A percentile compares a stretch with the other conserved stretches of the same genome.
Evolutionary conservation across 2,797 vertebrate species (phyloP).

Genomic region (Myotis findleyi): DNA sequence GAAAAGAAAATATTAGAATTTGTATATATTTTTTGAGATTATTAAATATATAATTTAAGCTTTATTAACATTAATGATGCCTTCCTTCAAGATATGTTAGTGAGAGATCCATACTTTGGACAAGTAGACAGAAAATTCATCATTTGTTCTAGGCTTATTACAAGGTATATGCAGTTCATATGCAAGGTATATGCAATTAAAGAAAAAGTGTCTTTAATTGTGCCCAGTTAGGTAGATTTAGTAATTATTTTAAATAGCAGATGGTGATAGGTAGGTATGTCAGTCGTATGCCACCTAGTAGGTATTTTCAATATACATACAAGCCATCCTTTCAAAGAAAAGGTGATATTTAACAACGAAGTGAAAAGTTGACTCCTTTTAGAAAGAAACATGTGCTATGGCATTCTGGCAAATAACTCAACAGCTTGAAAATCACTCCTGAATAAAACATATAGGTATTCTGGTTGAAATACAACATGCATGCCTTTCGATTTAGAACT

Average conservation of each 20-base stretch:
- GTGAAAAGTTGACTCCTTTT: background rate
- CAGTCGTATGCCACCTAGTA: background rate
- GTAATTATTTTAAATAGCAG: conserved; percentile 25
- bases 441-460: background rate
- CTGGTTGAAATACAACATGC: background rate
- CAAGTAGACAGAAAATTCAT: background rate
- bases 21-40: background rate
- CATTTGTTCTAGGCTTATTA: background rate
- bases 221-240: background rate
- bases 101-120: background rate
- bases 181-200: no score
- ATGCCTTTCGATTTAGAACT: background rate
- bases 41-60: conserved; percentile 10
- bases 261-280: background rate
- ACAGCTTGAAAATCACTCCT: background rate
- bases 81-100: background rate
- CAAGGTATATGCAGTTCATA: background rate
- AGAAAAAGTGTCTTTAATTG: no score
- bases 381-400: background rate
- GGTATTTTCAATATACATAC: background rate
- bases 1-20: background rate
- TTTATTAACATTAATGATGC: background rate
- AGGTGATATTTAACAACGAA: background rate
- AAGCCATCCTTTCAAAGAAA: background rate
- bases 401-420: background rate